Conservation (phyloP, 2,888 invertebrate genomes). For the Athalia rosae region DNA sequence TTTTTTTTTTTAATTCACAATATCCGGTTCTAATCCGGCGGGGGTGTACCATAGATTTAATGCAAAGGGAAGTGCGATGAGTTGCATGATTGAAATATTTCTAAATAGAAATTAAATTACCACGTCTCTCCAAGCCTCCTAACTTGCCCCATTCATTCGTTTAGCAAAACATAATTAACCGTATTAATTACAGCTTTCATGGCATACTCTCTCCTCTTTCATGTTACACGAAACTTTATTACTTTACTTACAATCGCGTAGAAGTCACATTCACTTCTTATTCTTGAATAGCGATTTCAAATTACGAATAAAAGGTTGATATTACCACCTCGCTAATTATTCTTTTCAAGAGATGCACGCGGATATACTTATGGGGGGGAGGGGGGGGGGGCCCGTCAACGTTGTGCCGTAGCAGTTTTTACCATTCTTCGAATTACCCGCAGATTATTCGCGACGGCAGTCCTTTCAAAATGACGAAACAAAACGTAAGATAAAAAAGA, state of each 20-base stretch:
- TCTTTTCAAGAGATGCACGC: constrained; percentile 10
- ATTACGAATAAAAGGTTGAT: constrained; percentile 20
- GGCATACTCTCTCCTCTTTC: constrained; percentile 21
- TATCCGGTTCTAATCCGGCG: background rate
- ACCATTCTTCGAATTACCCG: background rate
- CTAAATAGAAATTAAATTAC: constrained; percentile 25
- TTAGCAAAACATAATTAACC: constrained; percentile 63
- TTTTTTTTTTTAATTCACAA: background rate
- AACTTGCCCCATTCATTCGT: constrained; percentile 48
- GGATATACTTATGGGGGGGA: no score
- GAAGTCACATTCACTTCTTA: constrained; percentile 27
- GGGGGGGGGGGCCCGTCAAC: no score
- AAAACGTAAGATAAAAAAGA: constrained; percentile 4
- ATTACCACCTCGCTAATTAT: constrained; percentile 29
- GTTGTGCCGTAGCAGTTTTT: no score
- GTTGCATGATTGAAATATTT: constrained; percentile 22
- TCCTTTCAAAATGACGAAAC: background rate
- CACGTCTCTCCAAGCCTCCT: constrained; percentile 52
- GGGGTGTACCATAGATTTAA: background rate
- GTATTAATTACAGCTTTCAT: constrained; percentile 63
- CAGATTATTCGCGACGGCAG: background rate
- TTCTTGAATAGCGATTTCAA: constrained; percentile 37
- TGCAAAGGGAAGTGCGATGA: background rate
- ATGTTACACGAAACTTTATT: constrained; percentile 48
- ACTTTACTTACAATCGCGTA: background rate